Evolutionary conservation across 1,140 invertebrate genomes (phyloP).

Genomic region (Caenorhabditis brenneri): DNA sequence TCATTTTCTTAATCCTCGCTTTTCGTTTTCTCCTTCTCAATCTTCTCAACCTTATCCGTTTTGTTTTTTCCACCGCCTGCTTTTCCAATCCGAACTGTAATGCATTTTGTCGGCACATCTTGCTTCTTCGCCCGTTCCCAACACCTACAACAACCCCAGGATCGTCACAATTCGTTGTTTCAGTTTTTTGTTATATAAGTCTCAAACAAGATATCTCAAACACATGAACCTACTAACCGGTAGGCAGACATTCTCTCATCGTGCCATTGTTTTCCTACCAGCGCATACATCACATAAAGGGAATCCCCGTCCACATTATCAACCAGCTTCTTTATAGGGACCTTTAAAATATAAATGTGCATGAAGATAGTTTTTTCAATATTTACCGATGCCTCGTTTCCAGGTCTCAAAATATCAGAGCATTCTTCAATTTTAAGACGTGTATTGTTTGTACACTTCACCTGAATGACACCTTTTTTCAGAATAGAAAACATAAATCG

Average conservation of each 20-base stretch:
- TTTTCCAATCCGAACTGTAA: background rate
- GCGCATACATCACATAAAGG: background rate
- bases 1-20: background rate
- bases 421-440: constrained; percentile 2
- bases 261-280: constrained; percentile 1
- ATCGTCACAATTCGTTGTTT: too few species aligned
- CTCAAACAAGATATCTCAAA: too few species aligned
- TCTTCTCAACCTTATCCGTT: too few species aligned
- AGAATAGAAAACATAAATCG: background rate
- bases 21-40: background rate
- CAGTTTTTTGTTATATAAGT: too few species aligned
- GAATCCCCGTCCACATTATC: background rate
- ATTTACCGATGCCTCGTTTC: background rate
- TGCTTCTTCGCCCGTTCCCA: constrained; percentile 22
- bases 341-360: background rate
- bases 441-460: constrained; percentile 11
- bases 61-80: background rate
- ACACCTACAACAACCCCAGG: background rate
- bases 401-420: background rate
- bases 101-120: background rate
- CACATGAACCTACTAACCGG: background rate
- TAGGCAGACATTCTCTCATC: background rate
- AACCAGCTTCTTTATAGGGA: background rate
- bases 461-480: background rate
- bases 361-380: background rate